Conservation (phyloP, 1,140 invertebrate species). For the Brachionus plicatilis region DNA sequence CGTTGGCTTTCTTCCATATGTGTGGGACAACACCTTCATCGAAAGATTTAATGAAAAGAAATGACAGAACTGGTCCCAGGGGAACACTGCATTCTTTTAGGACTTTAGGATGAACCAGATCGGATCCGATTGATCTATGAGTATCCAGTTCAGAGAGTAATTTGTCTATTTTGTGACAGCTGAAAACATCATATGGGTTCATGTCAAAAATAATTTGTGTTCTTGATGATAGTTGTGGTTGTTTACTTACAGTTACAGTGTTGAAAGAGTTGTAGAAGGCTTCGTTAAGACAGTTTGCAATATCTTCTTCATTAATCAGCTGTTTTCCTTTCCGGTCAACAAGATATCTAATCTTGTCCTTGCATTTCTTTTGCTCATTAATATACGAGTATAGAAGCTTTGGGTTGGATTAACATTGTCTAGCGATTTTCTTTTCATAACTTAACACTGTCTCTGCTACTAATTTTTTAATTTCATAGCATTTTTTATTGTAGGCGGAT, state of each 20-base stretch:
- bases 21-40: not conserved
- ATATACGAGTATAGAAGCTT: not conserved
- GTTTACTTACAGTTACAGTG: not conserved
- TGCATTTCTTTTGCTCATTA: not conserved
- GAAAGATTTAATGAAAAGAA: not conserved
- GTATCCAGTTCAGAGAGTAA: not conserved
- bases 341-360: not conserved
- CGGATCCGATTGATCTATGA: not conserved
- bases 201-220: no score
- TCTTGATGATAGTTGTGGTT: not conserved
- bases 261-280: not conserved
- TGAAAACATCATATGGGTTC: not conserved
- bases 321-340: not conserved
- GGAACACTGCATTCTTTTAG: not conserved
- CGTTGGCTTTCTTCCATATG: not conserved
- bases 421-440: not conserved
- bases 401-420: not conserved
- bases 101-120: not conserved
- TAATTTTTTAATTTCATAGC: not conserved
- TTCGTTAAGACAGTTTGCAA: not conserved
- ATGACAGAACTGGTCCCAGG: not conserved
- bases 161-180: not conserved
- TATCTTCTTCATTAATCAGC: not conserved
- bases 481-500: not conserved
- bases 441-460: not conserved